Conservation (phyloP, 2,797 vertebrate species). For the Sebastes vulpes region DNA sequence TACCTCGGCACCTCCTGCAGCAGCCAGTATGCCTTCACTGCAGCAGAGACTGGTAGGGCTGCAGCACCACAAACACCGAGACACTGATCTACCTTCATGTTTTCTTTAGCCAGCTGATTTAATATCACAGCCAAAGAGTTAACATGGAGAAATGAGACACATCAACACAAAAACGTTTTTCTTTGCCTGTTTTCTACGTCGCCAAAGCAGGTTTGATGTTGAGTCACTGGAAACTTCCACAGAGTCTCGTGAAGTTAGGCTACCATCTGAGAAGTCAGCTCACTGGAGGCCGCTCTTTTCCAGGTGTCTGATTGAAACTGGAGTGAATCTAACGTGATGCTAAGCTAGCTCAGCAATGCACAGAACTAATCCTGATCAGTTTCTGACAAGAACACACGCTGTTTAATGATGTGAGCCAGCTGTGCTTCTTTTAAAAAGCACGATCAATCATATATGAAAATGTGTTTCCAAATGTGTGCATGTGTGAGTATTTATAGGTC, state of each 20-base stretch:
- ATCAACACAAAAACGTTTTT: constrained; percentile 15
- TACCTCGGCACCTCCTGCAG: constrained; percentile 95
- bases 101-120: neutral
- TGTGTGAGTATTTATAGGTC: neutral
- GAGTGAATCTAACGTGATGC: constrained; percentile 66
- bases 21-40: constrained; percentile 95
- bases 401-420: neutral
- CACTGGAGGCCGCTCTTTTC: constrained; percentile 77
- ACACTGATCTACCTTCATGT: neutral
- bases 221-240: constrained; percentile 89
- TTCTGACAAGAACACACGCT: neutral
- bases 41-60: constrained; percentile 85
- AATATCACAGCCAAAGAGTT: neutral
- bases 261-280: constrained; percentile 84
- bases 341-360: constrained; percentile 28
- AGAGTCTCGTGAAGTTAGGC: constrained; percentile 87
- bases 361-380: constrained; percentile 35
- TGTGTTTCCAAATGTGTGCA: neutral
- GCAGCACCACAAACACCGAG: neutral
- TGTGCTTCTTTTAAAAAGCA: constrained; percentile 23
- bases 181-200: constrained; percentile 38
- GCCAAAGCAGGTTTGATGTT: constrained; percentile 87
- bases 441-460: neutral
- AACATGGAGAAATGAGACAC: neutral
- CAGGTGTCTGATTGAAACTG: constrained; percentile 85